These are phyloP conservation scores for Bombus confusus DNA, from an alignment of 1,140 invertebrate species.

Conservation along the genomic window DNA sequence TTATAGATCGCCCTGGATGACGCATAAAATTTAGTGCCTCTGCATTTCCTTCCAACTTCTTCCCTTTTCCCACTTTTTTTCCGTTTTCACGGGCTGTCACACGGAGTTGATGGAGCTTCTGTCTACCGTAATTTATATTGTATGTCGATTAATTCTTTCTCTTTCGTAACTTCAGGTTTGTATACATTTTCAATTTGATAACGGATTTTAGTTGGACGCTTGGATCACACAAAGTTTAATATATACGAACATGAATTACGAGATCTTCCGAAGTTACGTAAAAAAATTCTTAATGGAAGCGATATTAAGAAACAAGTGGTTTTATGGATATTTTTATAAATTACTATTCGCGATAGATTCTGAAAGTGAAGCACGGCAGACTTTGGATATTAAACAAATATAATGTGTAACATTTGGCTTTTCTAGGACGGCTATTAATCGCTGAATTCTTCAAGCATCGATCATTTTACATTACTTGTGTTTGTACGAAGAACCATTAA, in stretches of 20 bases:
- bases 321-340: neutral
- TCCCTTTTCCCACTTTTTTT: neutral
- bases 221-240: neutral
- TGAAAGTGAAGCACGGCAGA: neutral
- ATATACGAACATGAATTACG: neutral
- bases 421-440: neutral
- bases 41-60: neutral
- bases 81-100: neutral
- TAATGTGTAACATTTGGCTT: neutral
- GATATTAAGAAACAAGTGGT: neutral
- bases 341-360: neutral
- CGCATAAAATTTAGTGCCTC: constrained; percentile 16
- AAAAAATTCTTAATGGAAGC: neutral
- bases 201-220: neutral
- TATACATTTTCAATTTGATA: neutral
- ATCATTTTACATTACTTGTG: neutral
- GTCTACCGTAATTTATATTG: neutral
- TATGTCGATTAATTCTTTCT: neutral
- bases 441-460: neutral
- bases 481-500: neutral
- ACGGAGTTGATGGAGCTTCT: neutral
- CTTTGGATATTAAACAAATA: neutral
- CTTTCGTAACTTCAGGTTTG: neutral
- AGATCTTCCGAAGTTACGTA: neutral
- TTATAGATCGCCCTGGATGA: constrained; percentile 19